These are phyloP conservation scores for Stichopus horrens DNA, from an alignment of 53 echinoderm and acorn worm species.

Conservation along the genomic window DNA sequence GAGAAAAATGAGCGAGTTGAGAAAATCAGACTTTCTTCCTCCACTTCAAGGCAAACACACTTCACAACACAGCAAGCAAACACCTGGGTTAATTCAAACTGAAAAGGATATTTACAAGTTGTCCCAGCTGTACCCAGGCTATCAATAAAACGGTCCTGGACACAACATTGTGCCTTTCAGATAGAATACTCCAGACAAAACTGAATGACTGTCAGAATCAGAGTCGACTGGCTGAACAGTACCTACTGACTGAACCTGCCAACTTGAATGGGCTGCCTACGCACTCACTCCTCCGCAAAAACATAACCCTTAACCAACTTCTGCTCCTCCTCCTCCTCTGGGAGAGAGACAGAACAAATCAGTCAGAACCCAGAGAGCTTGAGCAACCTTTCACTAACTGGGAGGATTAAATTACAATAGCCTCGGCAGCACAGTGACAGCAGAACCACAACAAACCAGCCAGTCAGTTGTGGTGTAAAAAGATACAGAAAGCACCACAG, in stretches of 20 bases:
- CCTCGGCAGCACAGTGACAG: background rate
- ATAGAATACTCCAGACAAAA: too few species aligned
- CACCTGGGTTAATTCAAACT: background rate
- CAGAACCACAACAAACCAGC: background rate
- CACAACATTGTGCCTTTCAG: conserved; percentile 17
- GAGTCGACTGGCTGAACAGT: too few species aligned
- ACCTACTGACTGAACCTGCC: background rate
- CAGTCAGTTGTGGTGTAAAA: background rate
- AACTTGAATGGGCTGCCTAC: background rate
- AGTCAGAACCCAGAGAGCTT: background rate
- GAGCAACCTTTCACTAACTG: conserved; percentile 17
- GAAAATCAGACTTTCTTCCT: too few species aligned
- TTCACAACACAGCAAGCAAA: background rate
- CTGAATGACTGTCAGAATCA: too few species aligned
- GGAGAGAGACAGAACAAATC: conserved; percentile 13
- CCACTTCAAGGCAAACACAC: background rate
- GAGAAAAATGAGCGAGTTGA: too few species aligned
- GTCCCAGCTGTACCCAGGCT: conserved; percentile 18
- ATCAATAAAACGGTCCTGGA: conserved; percentile 9
- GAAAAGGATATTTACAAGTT: conserved; percentile 23
- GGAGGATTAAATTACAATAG: conserved; percentile 23
- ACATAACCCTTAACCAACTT: background rate
- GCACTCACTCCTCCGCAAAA: too few species aligned
- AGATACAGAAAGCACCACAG: background rate
- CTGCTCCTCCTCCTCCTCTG: background rate